These are phyloP conservation scores for Hylia prasina DNA, from an alignment of 2,113 vertebrate genomes.

Conservation along the genomic window DNA sequence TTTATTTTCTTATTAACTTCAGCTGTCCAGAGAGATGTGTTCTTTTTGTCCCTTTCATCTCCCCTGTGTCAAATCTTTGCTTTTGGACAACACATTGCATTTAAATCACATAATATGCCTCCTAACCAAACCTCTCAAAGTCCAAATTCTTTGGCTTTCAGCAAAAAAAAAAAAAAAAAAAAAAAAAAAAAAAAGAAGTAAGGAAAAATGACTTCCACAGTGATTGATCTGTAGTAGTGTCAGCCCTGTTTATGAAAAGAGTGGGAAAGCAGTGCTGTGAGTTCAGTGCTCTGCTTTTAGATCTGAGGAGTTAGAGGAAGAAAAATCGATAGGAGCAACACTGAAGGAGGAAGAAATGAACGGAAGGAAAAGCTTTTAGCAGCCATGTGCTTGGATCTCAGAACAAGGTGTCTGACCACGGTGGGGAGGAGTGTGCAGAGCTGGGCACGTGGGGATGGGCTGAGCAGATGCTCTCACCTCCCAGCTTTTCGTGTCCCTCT, in stretches of 20 bases:
- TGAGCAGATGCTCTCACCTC: neutral
- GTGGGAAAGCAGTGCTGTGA: neutral
- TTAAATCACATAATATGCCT: neutral
- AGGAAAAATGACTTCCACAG: neutral
- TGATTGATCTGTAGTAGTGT: neutral
- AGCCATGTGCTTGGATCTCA: slow-evolving; percentile 28
- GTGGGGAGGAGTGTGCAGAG: neutral
- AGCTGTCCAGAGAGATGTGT: neutral
- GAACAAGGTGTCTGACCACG: slow-evolving; percentile 31
- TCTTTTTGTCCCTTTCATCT: neutral
- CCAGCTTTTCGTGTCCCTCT: neutral
- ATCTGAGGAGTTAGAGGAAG: slow-evolving; percentile 13
- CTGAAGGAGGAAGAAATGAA: slow-evolving; percentile 50
- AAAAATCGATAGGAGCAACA: slow-evolving; percentile 64
- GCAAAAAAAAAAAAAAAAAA: neutral
- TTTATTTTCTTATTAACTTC: neutral
- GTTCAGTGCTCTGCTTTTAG: slow-evolving; percentile 41
- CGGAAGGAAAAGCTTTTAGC: slow-evolving; percentile 61
- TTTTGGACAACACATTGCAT: neutral
- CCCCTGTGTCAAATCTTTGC: neutral
- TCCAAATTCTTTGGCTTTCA: neutral
- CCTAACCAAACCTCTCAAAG: neutral
- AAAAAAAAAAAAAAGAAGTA: neutral
- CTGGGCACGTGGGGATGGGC: neutral
- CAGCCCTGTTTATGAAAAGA: neutral